These are phyloP conservation scores for Actinopyga echinites DNA, from an alignment of 53 echinoderm and acorn worm species.

Conservation along the genomic window DNA sequence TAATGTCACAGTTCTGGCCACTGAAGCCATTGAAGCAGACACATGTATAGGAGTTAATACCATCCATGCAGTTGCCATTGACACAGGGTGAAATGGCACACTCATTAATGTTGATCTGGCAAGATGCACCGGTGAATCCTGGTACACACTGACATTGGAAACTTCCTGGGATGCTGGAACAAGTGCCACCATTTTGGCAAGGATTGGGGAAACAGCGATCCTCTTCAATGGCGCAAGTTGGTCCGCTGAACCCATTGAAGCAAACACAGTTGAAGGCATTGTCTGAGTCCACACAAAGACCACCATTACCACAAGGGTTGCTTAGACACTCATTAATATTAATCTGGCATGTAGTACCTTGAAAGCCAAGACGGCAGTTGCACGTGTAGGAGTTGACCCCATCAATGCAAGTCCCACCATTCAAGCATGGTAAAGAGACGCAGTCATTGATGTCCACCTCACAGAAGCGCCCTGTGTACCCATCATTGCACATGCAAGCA, in stretches of 20 bases:
- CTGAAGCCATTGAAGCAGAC: conserved; percentile 33
- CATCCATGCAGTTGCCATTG: conserved; percentile 55
- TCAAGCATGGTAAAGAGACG: neutral
- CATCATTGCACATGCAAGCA: neutral
- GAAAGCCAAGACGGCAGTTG: conserved; percentile 17
- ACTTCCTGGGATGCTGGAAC: neutral
- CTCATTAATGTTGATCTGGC: conserved; percentile 55
- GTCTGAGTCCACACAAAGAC: neutral
- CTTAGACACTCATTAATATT: conserved; percentile 30
- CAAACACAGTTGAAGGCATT: conserved; percentile 27
- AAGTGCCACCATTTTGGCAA: conserved; percentile 55
- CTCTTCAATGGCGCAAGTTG: conserved; percentile 1
- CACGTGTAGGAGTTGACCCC: neutral
- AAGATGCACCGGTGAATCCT: conserved; percentile 50
- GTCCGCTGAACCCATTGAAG: conserved; percentile 19
- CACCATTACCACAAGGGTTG: neutral
- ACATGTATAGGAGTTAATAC: conserved; percentile 43
- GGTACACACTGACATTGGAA: conserved; percentile 33
- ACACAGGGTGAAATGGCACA: conserved; percentile 46
- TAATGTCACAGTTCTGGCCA: conserved; percentile 36
- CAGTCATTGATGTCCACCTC: conserved; percentile 4
- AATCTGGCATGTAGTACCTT: conserved; percentile 7
- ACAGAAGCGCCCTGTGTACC: conserved; percentile 7
- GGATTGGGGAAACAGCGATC: conserved; percentile 50
- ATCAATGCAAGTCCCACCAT: conserved; percentile 5